Percentiles rank a stretch among this genome's conserved stretches.
phyloP scores from a whole-genome alignment of 1,140 invertebrate genomes.

The Drosophila dunni region DNA sequence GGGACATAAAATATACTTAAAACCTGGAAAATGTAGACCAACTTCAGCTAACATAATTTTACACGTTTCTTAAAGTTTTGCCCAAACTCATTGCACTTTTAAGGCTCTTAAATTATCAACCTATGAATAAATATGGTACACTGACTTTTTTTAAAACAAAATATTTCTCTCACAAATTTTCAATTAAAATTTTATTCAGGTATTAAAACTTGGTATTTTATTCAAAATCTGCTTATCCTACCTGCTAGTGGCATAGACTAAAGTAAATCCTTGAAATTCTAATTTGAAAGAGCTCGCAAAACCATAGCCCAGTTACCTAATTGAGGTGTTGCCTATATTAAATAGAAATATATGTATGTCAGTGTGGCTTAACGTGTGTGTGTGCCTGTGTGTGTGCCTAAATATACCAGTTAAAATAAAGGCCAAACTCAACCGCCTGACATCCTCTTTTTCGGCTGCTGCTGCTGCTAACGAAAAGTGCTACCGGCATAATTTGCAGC shows the following conservation, averaged over 20 bases:
- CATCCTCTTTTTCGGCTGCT: slow-evolving; percentile 40
- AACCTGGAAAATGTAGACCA: too few relatives aligned
- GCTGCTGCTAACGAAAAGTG: slow-evolving; percentile 50
- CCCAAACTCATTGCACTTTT: too few relatives aligned
- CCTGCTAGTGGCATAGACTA: slow-evolving; percentile 1
- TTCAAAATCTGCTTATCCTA: slow-evolving; percentile 13
- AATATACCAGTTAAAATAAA: slow-evolving; percentile 47
- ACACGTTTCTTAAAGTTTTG: too few relatives aligned
- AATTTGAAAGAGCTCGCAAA: slow-evolving; percentile 32
- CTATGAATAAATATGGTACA: too few relatives aligned
- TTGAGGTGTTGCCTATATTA: slow-evolving; percentile 32
- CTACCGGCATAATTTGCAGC: slow-evolving; percentile 59
- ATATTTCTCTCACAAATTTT: neutral
- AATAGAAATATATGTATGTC: slow-evolving; percentile 33
- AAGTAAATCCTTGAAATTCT: slow-evolving; percentile 27
- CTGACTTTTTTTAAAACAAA: neutral
- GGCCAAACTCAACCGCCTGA: slow-evolving; percentile 30
- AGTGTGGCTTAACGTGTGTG: slow-evolving; percentile 4
- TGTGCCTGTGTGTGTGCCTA: slow-evolving; percentile 15
- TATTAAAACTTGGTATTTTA: slow-evolving; percentile 25
- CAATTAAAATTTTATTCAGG: slow-evolving; percentile 19
- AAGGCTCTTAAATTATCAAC: too few relatives aligned
- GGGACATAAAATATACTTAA: too few relatives aligned
- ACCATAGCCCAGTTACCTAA: slow-evolving; percentile 35
- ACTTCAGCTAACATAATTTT: too few relatives aligned